phyloP scores from a whole-genome alignment of 92 coral and sea anemone species.

The Phenganax stokvisi region DNA sequence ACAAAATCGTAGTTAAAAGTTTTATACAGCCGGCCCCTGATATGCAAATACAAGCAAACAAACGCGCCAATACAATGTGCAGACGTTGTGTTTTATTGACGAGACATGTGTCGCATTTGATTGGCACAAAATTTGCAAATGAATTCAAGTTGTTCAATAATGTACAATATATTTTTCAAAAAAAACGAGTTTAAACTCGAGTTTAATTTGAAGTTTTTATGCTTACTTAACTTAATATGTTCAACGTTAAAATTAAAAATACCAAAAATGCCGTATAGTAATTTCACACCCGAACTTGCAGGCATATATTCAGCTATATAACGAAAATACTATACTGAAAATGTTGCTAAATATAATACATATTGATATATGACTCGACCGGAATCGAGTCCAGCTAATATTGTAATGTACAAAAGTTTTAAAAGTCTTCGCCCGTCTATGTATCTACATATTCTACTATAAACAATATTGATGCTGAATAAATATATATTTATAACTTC shows the following conservation, averaged over 20 bases:
- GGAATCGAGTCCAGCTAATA: constrained; percentile 12
- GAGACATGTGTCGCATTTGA: not conserved
- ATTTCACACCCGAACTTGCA: constrained; percentile 6
- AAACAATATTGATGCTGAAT: not conserved
- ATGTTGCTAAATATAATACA: not conserved
- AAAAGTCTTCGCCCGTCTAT: not conserved
- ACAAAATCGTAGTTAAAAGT: too few relatives aligned
- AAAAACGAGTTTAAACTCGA: not conserved
- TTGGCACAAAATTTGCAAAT: not conserved
- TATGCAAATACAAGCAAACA: too few relatives aligned
- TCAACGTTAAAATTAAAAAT: not conserved
- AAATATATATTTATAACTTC: constrained; percentile 8
- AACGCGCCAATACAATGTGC: too few relatives aligned
- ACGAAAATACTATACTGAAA: constrained; percentile 4
- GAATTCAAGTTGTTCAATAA: not conserved
- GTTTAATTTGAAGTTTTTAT: not conserved
- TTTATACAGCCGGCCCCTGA: too few relatives aligned
- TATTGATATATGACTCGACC: not conserved
- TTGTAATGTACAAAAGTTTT: not conserved
- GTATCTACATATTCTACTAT: not conserved
- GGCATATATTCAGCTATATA: not conserved
- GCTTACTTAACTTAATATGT: not conserved
- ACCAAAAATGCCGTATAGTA: not conserved
- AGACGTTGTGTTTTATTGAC: too few relatives aligned
- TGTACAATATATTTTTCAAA: not conserved